These are phyloP conservation scores for Peucedramus taeniatus DNA, from an alignment of 2,113 vertebrate genomes.

Conservation along the genomic window DNA sequence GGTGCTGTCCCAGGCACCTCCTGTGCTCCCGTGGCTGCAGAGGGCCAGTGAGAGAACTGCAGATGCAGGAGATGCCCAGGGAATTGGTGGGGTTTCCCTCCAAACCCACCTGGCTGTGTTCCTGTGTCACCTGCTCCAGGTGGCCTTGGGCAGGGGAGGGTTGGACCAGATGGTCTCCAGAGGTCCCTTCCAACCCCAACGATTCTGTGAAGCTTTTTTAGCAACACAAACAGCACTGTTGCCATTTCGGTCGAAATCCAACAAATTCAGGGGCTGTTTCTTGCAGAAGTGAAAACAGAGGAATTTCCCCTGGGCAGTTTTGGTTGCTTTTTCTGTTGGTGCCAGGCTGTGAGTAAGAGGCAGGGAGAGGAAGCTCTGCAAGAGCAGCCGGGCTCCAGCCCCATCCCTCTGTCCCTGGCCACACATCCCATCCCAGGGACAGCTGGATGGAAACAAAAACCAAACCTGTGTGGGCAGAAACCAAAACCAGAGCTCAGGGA, in stretches of 20 bases:
- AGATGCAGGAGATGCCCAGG: neutral
- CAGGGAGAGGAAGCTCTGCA: accelerated
- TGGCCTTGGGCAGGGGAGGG: neutral
- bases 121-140: neutral
- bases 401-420: neutral
- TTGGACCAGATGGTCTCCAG: neutral
- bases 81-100: neutral
- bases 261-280: neutral
- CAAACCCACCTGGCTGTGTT: neutral
- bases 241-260: neutral
- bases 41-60: neutral
- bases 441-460: accelerated
- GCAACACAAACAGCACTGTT: neutral
- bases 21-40: neutral
- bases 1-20: accelerated
- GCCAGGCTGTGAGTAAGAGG: neutral
- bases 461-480: neutral
- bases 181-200: neutral
- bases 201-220: neutral
- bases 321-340: neutral
- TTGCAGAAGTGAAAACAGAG: neutral
- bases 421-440: accelerated
- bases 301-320: neutral
- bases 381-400: accelerated
- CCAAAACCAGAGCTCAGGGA: neutral